Percentiles rank a stretch among this genome's conserved stretches.
Conservation (phyloP, 2,113 vertebrate genomes). For the Paraplagusia blochii region DNA sequence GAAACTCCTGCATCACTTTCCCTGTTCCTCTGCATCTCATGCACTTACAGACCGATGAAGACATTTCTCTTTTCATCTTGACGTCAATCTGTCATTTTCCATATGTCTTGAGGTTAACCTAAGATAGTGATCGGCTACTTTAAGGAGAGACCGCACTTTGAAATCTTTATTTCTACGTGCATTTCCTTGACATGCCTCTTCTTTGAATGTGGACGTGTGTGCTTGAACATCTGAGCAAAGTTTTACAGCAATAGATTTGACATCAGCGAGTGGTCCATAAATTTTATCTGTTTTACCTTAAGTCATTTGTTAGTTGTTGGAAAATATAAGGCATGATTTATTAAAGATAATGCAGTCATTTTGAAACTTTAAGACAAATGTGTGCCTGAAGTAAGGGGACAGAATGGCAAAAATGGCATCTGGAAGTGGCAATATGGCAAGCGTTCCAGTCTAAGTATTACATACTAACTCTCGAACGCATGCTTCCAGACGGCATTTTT, state of each 20-base stretch:
- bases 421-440: too few relatives aligned
- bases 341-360: not conserved
- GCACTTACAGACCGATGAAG: constrained; percentile 14
- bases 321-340: not conserved
- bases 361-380: not conserved
- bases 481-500: too few relatives aligned
- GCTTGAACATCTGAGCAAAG: too few relatives aligned
- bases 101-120: constrained; percentile 4
- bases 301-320: not conserved
- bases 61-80: constrained; percentile 7
- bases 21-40: not conserved
- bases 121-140: not conserved
- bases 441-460: too few relatives aligned
- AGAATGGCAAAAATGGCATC: not conserved
- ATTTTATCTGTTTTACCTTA: too few relatives aligned
- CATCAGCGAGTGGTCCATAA: too few relatives aligned
- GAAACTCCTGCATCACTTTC: not conserved
- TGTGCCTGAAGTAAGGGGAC: not conserved
- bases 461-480: too few relatives aligned
- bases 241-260: too few relatives aligned
- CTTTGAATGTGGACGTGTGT: not conserved
- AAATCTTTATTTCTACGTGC: not conserved
- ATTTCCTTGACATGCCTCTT: too few relatives aligned
- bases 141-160: not conserved
- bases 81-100: constrained; percentile 7